Conservation (phyloP, 2,113 vertebrate species). For the Artemisiospiza belli region DNA sequence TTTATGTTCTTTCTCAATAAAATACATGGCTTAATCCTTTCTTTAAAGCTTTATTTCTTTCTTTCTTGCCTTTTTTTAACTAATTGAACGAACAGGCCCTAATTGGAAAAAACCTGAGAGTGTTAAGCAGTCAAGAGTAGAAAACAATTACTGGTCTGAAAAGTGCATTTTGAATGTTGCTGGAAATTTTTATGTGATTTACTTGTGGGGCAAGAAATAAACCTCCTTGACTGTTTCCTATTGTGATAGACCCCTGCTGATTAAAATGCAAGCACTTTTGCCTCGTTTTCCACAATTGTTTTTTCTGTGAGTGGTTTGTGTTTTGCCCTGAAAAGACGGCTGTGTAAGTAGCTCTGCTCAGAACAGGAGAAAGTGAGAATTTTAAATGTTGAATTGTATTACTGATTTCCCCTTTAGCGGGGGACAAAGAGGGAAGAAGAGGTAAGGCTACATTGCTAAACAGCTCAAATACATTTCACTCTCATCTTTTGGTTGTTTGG, state of each 20-base stretch:
- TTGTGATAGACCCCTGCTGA: conserved; percentile 61
- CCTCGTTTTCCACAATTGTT: conserved; percentile 69
- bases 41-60: conserved; percentile 33
- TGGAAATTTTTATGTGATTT: conserved; percentile 74
- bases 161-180: conserved; percentile 67
- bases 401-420: conserved; percentile 42
- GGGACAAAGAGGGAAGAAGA: neutral
- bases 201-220: conserved; percentile 59
- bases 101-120: conserved; percentile 72
- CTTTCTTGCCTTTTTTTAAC: neutral
- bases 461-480: neutral
- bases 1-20: conserved; percentile 71
- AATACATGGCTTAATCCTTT: conserved; percentile 75
- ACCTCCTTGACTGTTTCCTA: conserved; percentile 68
- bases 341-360: conserved; percentile 3
- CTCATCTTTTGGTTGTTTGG: neutral
- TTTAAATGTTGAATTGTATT: neutral
- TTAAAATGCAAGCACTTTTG: conserved; percentile 57
- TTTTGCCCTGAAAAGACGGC: conserved; percentile 7
- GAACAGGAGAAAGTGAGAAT: neutral
- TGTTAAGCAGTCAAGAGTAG: conserved; percentile 69
- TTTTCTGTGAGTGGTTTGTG: conserved; percentile 35
- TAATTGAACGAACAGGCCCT: conserved; percentile 70
- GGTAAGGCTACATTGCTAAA: neutral
- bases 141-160: conserved; percentile 71